phyloP scores from a whole-genome alignment of 2,797 vertebrate genomes.

The Psittacula derbiana region DNA sequence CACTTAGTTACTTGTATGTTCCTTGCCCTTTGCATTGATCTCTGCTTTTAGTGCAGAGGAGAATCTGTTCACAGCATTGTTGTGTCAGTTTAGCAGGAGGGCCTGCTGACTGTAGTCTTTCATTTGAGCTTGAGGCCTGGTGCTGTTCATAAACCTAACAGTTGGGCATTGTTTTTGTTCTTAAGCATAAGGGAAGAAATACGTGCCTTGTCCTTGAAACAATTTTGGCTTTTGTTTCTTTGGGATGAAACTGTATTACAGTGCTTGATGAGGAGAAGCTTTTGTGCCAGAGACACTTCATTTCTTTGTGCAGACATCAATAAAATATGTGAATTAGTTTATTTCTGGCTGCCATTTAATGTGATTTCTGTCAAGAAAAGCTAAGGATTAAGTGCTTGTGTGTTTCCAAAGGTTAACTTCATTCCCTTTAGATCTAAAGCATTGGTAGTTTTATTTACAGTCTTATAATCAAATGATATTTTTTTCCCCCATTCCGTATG shows the following conservation, averaged over 20 bases:
- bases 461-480: background rate
- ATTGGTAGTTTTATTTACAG: background rate
- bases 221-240: background rate
- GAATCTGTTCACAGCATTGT: background rate
- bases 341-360: background rate
- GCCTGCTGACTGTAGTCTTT: background rate
- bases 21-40: background rate
- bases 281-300: background rate
- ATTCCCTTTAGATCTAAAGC: background rate
- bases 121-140: background rate
- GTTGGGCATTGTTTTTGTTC: background rate
- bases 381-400: background rate
- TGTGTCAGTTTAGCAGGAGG: background rate
- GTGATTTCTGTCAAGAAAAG: background rate
- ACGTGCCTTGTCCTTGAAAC: background rate
- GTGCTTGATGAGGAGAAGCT: background rate
- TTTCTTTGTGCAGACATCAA: background rate
- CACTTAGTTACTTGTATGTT: background rate
- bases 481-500: background rate
- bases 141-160: background rate
- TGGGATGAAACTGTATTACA: background rate
- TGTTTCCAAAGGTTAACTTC: background rate
- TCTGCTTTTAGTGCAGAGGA: background rate
- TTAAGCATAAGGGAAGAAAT: background rate
- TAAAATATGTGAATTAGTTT: background rate